Evolutionary conservation across 2,113 vertebrate species (phyloP).

Genomic region (Nesospiza acunhae): DNA sequence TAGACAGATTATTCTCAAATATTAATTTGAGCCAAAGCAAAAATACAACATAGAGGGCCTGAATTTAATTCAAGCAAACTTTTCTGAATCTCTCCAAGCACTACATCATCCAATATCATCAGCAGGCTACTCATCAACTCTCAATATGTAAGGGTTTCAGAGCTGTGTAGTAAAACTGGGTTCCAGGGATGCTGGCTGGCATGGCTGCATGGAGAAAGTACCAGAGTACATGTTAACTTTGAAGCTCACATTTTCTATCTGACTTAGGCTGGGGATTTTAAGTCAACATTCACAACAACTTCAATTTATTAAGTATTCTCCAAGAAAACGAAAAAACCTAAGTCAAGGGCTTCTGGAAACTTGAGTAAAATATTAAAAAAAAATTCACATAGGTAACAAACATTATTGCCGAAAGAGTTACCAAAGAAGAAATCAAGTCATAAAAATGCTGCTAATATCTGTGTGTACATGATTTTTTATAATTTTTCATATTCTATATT

Average conservation of each 20-base stretch:
- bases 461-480: not conserved
- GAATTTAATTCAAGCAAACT: not conserved
- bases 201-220: not conserved
- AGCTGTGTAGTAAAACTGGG: not conserved
- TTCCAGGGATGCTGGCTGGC: not conserved
- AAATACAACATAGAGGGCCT: not conserved
- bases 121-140: not conserved
- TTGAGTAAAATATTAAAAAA: not conserved
- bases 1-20: not conserved
- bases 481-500: not conserved
- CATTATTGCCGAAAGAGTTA: not conserved
- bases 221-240: not conserved
- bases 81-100: not conserved
- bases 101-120: not conserved
- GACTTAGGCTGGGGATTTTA: not conserved
- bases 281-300: not conserved
- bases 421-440: not conserved
- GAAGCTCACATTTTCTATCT: not conserved
- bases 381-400: not conserved
- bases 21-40: not conserved
- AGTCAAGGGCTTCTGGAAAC: not conserved
- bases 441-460: not conserved
- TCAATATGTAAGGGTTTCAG: not conserved
- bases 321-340: not conserved
- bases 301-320: not conserved